These are phyloP conservation scores for Melinaea menophilus DNA, from an alignment of 2,888 invertebrate genomes.

Conservation along the genomic window DNA sequence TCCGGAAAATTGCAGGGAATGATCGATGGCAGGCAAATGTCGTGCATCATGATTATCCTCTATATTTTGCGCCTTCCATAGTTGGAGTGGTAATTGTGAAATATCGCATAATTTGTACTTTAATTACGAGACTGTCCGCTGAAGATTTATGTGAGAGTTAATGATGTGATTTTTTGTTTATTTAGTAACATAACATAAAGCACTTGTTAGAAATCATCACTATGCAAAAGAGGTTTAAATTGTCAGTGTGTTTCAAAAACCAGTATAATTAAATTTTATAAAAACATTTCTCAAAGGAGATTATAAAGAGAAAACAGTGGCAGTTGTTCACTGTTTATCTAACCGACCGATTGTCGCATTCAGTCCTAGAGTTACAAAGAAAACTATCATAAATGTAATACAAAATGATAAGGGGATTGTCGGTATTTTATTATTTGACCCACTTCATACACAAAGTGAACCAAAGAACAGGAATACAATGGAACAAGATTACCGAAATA, in stretches of 20 bases:
- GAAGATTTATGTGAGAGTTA: neutral
- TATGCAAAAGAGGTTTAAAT: constrained; percentile 3
- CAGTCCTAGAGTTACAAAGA: constrained; percentile 43
- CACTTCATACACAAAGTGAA: constrained; percentile 9
- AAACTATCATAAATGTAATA: constrained; percentile 30
- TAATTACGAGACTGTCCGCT: constrained; percentile 24
- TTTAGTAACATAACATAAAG: neutral
- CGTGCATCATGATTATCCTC: constrained; percentile 48
- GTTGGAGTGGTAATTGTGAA: constrained; percentile 30
- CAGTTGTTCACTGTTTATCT: constrained; percentile 30
- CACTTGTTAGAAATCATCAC: constrained; percentile 2
- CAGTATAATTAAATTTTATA: constrained; percentile 49
- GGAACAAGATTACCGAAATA: constrained; percentile 2
- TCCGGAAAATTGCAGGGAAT: constrained; percentile 55
- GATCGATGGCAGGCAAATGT: constrained; percentile 62
- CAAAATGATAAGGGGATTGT: constrained; percentile 34
- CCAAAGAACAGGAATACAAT: constrained; percentile 11
- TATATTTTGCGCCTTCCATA: constrained; percentile 30
- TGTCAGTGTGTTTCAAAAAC: constrained; percentile 9
- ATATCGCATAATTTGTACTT: constrained; percentile 30
- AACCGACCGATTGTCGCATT: constrained; percentile 36
- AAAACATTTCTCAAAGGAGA: constrained; percentile 40
- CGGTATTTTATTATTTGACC: constrained; percentile 18
- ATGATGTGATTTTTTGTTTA: too few relatives aligned
- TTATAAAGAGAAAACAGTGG: constrained; percentile 34